Evolutionary conservation across 2,113 vertebrate species (phyloP), one percentile per base, ranked within the genome.

Genomic region (Channa argus): DNA sequence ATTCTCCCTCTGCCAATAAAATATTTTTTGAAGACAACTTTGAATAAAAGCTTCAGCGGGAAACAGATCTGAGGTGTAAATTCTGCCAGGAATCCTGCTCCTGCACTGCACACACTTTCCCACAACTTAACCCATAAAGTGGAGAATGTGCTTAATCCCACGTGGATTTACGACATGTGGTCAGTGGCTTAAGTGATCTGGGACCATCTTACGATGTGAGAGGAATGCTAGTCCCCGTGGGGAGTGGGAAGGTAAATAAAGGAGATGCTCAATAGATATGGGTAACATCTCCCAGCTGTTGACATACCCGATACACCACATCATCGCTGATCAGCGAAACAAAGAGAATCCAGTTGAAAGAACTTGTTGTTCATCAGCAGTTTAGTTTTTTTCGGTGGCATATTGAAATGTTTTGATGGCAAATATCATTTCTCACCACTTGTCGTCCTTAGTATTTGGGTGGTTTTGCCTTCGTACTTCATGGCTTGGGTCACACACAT

Each of bases 111-210:
- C 71, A 73, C 75, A 70, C 69, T 82, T 87, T 90, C 86, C 88
- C 86, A 87, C 81, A 79, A 59, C 34, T 72, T 15, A 33, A 53
- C 69, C 85, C 77, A 80, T 86, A 85, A 86, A 85, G 82, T 63
- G 80, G 83, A 88, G 89, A 90, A 89, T 88, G 88, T 77, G 72
- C 65, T 51, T 91, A 90, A 91, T 91, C 85, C 86, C 4, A 50
- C 5, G 53, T 81, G 82, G 78, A 86, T 86, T 91, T 89, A 84
- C 85, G 91, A 91, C 89, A 91, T 86, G 88, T 91, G 91, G 89
- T 78, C 88, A 61, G 82, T 51, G 77, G 88, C 86, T 92, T 88
- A 92, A 86, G 88, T 71, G 86, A 85, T 90, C 89, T 4, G 58
- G 71, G 66, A 71, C 62, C 72, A 69, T 84, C 82, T 88, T 83